These are phyloP conservation scores for Megamerina dolium DNA, from an alignment of 2,888 invertebrate species.

Conservation along the genomic window DNA sequence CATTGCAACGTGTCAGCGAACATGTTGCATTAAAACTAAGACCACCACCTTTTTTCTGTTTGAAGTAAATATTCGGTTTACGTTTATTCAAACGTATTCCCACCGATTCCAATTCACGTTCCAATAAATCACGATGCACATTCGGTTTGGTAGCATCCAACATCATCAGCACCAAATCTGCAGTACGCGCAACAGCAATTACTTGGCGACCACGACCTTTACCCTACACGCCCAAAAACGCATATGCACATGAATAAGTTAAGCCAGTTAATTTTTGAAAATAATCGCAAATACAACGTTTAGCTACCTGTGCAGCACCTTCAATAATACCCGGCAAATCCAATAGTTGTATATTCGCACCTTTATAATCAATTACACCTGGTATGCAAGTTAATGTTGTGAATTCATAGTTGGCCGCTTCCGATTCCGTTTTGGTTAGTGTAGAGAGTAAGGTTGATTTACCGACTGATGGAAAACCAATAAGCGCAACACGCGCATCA, in stretches of 20 bases:
- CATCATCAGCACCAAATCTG: conserved; percentile 98
- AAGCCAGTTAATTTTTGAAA: background rate
- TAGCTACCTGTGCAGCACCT: conserved; percentile 77
- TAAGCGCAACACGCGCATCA: conserved; percentile 94
- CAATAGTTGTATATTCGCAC: conserved; percentile 95
- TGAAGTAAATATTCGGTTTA: conserved; percentile 98
- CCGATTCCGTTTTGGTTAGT: conserved; percentile 92
- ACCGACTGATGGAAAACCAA: conserved; percentile 87
- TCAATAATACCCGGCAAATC: conserved; percentile 99
- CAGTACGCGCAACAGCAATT: conserved; percentile 97
- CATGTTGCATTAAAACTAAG: conserved; percentile 95
- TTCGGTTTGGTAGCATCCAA: conserved; percentile 98
- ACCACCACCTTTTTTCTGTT: conserved; percentile 93
- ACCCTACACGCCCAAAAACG: conserved; percentile 51
- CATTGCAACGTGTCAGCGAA: conserved; percentile 84
- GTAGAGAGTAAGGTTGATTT: conserved; percentile 91
- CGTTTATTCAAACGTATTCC: conserved; percentile 93
- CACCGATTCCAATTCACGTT: conserved; percentile 93
- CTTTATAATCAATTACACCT: conserved; percentile 97
- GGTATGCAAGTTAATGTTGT: conserved; percentile 99
- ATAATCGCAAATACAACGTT: background rate
- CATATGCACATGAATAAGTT: background rate
- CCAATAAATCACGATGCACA: conserved; percentile 84
- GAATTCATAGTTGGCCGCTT: conserved; percentile 97
- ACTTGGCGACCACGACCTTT: conserved; percentile 91